Percentiles rank a stretch among this genome's conserved stretches.
Conservation (phyloP, 2,888 invertebrate species). For the Polyommatus iphigenia region DNA sequence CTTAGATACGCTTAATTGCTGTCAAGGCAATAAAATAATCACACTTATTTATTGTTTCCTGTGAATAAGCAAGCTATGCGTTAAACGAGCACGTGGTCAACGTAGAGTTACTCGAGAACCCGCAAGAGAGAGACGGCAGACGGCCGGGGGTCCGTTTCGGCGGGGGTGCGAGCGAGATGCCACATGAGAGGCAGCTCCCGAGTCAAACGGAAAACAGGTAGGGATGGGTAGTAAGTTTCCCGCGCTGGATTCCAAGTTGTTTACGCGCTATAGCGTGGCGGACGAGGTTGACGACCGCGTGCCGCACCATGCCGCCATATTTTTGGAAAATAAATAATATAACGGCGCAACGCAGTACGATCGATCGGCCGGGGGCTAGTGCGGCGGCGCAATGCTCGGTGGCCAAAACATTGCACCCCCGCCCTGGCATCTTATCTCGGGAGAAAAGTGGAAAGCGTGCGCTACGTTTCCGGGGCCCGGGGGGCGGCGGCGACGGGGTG, state of each 20-base stretch:
- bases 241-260: constrained; percentile 66
- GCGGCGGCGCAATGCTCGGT: constrained; percentile 64
- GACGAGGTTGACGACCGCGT: constrained; percentile 63
- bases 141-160: background rate
- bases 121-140: constrained; percentile 39
- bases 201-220: constrained; percentile 49
- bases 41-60: constrained; percentile 29
- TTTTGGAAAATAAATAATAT: constrained; percentile 76
- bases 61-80: constrained; percentile 31
- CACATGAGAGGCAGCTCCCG: constrained; percentile 36
- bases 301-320: constrained; percentile 73
- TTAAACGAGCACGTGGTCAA: constrained; percentile 44
- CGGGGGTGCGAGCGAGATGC: constrained; percentile 38
- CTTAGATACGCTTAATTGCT: background rate
- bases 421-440: constrained; percentile 39
- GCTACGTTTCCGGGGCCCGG: constrained; percentile 31
- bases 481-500: background rate
- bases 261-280: constrained; percentile 61
- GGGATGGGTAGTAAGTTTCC: constrained; percentile 59
- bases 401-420: constrained; percentile 67
- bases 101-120: constrained; percentile 36
- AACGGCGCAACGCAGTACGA: constrained; percentile 67
- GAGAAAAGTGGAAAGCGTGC: constrained; percentile 31
- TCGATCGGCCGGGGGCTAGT: constrained; percentile 65
- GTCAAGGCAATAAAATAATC: constrained; percentile 25